Base-by-base conservation (phyloP, 2,113 vertebrate species). In the Lathamus discolor region DNA sequence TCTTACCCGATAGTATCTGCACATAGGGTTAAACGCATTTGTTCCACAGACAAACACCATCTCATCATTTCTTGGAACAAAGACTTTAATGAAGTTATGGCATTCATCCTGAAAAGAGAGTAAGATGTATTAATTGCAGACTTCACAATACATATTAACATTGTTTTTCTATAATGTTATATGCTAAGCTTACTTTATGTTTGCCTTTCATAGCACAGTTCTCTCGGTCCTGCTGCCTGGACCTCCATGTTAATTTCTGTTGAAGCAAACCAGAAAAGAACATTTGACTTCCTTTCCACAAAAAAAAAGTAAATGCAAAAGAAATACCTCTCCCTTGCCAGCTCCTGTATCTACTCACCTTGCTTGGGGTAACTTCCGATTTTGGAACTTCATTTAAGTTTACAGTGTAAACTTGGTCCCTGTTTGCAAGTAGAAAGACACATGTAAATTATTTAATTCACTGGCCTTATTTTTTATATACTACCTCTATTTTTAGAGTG, bases 51-150 rank as follows among this genome's bases (percentile, higher is more conserved):
- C 99, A 97, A 99, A 99, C 68, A 99, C 99, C 97, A 99, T 98
- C 95, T 99, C 99, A 28, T 99, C 99, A 4, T 99, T 99, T 98
- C 99, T 98, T 88, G 99, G 99, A 93, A 99, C 99, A 97, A 99
- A 98, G 68, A 99, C 99, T 98, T 99, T 99, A 97, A 99, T 99
- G 95, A 99, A 99, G 97, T 99, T 99, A 98, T 99, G 99, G 97
- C 99, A 99, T 98, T 99, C 99, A 41, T 99, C 99, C 99, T 99
- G 95, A 88, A 97, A 97, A 92, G 74, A 78, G 3, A 95, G 55
- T 4, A 76, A 80, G 35, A 69, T 7, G n/a, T n/a, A 91, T 86
- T 73, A 63, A 82, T 39, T 68, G 84, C 74, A 91, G 77, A 51
- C 43, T 79, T 90, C 25, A 31, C 44, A 88, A 49, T 80, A 69